Evolutionary conservation across 1,140 invertebrate genomes (phyloP).

Genomic region (Ladona fulva): DNA sequence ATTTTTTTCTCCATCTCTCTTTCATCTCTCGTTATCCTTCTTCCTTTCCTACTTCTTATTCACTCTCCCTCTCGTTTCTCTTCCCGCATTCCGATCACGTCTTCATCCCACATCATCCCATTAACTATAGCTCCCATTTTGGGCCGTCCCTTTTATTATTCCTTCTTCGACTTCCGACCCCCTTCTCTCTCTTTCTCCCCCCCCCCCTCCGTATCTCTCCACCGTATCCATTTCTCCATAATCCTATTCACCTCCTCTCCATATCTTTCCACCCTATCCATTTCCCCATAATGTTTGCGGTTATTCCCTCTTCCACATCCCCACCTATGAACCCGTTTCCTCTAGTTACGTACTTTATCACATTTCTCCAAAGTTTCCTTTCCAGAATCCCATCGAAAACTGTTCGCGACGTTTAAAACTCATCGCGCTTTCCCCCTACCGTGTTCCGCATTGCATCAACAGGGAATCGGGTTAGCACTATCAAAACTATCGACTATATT

Average conservation of each 20-base stretch:
- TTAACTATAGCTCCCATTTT: background rate
- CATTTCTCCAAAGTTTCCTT: too few relatives aligned
- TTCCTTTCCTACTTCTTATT: background rate
- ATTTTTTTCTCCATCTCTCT: background rate
- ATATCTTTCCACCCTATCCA: too few relatives aligned
- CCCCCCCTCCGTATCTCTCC: background rate
- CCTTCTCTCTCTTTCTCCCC: background rate
- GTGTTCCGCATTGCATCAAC: too few relatives aligned
- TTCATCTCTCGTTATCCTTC: background rate
- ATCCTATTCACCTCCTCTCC: background rate
- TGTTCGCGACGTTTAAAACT: too few relatives aligned
- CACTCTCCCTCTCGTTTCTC: background rate
- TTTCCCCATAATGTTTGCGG: too few relatives aligned
- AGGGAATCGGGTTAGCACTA: too few relatives aligned
- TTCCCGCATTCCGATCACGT: background rate
- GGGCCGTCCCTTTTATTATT: background rate
- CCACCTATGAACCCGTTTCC: too few relatives aligned
- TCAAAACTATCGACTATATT: too few relatives aligned
- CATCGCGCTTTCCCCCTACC: too few relatives aligned
- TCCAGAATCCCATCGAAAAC: too few relatives aligned
- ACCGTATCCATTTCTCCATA: background rate
- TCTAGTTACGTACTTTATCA: too few relatives aligned
- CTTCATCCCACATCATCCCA: background rate
- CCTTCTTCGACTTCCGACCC: background rate
- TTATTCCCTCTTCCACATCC: too few relatives aligned